These are phyloP conservation scores for Athalia rosae DNA, from an alignment of 2,888 invertebrate species.

Conservation along the genomic window DNA sequence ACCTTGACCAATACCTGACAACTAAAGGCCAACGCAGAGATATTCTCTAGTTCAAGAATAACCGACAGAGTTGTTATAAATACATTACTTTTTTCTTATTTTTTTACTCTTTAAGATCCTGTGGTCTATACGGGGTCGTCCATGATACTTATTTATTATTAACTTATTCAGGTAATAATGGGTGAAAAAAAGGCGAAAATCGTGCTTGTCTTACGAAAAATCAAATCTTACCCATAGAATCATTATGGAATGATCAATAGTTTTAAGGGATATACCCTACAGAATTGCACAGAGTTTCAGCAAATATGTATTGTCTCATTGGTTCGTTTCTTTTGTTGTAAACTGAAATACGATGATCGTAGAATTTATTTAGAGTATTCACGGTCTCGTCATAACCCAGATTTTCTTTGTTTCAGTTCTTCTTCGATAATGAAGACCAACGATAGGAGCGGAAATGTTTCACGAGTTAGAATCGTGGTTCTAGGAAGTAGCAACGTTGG, in stretches of 20 bases:
- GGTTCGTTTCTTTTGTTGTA: neutral
- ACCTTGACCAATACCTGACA: constrained; percentile 43
- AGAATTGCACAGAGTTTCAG: too few species aligned
- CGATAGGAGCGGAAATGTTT: constrained; percentile 79
- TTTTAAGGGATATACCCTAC: too few species aligned
- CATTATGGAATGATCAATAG: too few species aligned
- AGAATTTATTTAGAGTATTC: neutral
- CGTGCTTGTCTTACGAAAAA: constrained; percentile 12
- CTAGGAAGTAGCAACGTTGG: constrained; percentile 87
- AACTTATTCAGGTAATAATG: too few species aligned
- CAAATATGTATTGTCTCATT: too few species aligned
- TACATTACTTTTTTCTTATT: neutral
- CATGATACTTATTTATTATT: too few species aligned
- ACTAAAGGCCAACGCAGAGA: constrained; percentile 26
- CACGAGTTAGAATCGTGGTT: constrained; percentile 84
- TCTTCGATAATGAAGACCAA: constrained; percentile 76
- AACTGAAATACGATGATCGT: neutral
- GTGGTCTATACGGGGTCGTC: too few species aligned
- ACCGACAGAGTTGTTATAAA: neutral
- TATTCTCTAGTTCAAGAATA: constrained; percentile 31
- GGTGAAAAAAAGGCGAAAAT: too few species aligned
- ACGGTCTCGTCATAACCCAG: neutral
- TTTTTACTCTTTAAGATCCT: neutral
- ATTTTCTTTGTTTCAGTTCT: too few species aligned
- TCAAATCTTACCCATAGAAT: neutral